phyloP scores from a whole-genome alignment of 1,140 invertebrate genomes.

The Leptestheria dahalacensis region DNA sequence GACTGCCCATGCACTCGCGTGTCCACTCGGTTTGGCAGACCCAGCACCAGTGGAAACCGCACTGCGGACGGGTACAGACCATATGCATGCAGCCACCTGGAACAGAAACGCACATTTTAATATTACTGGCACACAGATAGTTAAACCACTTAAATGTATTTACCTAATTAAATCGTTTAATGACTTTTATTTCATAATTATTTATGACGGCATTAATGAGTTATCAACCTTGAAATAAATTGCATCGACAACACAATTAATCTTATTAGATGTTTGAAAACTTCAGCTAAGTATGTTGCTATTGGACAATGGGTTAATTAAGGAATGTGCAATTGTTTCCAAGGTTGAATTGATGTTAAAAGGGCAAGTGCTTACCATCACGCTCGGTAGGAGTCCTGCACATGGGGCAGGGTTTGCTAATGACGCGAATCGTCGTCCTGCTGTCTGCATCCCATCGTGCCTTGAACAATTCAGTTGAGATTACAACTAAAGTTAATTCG shows the following conservation, averaged over 20 bases:
- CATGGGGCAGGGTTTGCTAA: slow-evolving; percentile 73
- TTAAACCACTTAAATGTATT: neutral
- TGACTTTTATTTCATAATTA: no score
- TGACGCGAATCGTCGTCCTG: slow-evolving; percentile 54
- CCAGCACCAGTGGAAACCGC: slow-evolving; percentile 76
- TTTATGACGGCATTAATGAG: no score
- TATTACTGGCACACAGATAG: neutral
- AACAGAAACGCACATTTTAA: slow-evolving; percentile 14
- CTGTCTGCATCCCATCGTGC: slow-evolving; percentile 63
- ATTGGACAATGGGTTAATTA: no score
- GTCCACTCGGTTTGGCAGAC: slow-evolving; percentile 71
- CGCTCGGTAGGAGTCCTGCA: slow-evolving; percentile 73
- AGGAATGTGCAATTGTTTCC: no score
- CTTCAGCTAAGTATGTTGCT: no score
- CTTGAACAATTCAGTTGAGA: slow-evolving; percentile 27
- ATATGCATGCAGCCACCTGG: slow-evolving; percentile 81
- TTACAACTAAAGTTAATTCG: neutral
- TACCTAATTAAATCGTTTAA: no score
- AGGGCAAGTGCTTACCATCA: no score
- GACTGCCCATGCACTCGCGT: slow-evolving; percentile 66
- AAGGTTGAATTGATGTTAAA: no score
- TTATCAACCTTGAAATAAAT: no score
- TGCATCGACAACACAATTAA: no score
- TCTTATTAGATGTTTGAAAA: no score
- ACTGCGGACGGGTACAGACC: slow-evolving; percentile 55